Base-by-base conservation (phyloP, 1,140 invertebrate genomes). In the Muscidifurax raptorellus region DNA sequence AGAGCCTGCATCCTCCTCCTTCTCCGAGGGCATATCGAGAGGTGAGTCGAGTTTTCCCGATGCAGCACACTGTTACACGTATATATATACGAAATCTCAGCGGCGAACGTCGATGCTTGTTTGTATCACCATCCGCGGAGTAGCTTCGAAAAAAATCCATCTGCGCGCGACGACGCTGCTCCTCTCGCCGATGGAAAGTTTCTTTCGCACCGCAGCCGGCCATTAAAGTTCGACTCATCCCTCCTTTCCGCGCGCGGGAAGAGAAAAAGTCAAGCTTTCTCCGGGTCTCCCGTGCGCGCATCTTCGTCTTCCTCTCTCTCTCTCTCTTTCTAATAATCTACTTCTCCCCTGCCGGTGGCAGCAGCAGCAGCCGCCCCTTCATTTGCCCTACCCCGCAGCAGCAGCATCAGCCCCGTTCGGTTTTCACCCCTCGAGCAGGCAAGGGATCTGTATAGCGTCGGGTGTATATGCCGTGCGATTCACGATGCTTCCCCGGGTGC, bases 171-270 rank as follows among this genome's bases (percentile, higher is more conserved):
- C n/a, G n/a, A n/a, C n/a, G n/a, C n/a, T n/a, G n/a, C n/a, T n/a
- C n/a, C n/a, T n/a, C n/a, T n/a, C n/a, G n/a, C 36, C 36, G 36
- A 0, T 18, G 44, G 15, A 47, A 47, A 47, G 15, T 47, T 3
- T 1, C 15, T 47, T 18, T 10, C 44, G 15, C 15, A 9, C 12
- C 40, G 40, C 10, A 32, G 32, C 32, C 90, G 90, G 88, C 89
- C 89, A 90, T 90, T 89, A 89, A 87, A 84, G 85, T 87, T 22
- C 77, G 22, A 40, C 28, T 36, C 13, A 1, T 22, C 47, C 28
- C 6, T 40, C 36, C n/a, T 22, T 52, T 25, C 22, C 27, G 22
- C n/a, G 30, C n/a, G 22, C n/a, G 40, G 15, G 18, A 18, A 52
- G 75, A 86, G 52, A 86, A 86, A 84, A 87, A 85, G 84, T 85